Evolutionary conservation across 2,113 vertebrate species (phyloP), one percentile per base, ranked within the genome.

Genomic region (Clarias magur): DNA sequence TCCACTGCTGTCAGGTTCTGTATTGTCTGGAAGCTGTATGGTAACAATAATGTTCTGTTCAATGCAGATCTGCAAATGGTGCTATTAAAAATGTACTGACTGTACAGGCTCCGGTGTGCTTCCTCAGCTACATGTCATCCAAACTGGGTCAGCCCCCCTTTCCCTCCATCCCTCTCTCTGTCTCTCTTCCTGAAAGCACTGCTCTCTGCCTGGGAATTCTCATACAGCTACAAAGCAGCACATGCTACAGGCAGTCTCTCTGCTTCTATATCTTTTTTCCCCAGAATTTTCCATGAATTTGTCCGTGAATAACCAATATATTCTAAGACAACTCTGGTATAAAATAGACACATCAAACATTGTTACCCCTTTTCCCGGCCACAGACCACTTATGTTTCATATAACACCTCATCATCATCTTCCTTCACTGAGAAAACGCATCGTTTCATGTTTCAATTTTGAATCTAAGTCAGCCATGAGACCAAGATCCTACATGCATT

Each of bases 81-180:
- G 86, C 89, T 89, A 91, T 92, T 92, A 92, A 92, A 92, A 92
- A 92, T 92, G 89, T 87, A 91, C 88, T 82, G 85, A 67, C 85
- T 88, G 79, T 85, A 88, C 87, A 89, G 88, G 84, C 87, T 84
- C 85, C 67, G 80, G 87, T 89, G 88, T 88, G 89, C 88, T 91
- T 89, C 86, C 91, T 92, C 88, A 91, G 92, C 90, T 92, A 86
- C 88, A 91, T 90, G 90, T 93, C 91, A 91, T 88, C 88, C 88
- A 92, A 93, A 91, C 89, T 93, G 91, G 90, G 91, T 91, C 91
- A 93, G 86, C 88, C 65, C 87, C 86, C 78, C 85, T 65, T 65
- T 60, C 79, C 53, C 78, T 86, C 82, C 81, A 88, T 84, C 78
- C 48, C 87, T 81, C 68, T 73, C 86, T 86, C 84, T 91, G 86